Evolutionary conservation across 2,797 vertebrate species (phyloP).

Genomic region (Alosa sapidissima): DNA sequence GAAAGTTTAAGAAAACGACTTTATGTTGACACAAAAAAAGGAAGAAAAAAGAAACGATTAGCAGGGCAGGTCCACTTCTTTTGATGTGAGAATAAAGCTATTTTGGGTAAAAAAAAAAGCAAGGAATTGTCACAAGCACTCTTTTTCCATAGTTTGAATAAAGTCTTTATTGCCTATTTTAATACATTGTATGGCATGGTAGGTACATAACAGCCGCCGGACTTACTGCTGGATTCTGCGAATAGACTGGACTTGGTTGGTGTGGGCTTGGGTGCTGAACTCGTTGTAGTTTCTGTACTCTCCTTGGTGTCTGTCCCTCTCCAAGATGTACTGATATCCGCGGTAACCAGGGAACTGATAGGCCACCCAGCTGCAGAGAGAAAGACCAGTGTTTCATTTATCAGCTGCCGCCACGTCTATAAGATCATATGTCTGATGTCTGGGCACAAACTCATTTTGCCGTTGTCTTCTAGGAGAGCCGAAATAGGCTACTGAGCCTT

Average conservation of each 20-base stretch:
- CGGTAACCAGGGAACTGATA: slow-evolving; percentile 98
- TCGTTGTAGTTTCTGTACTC: slow-evolving; percentile 94
- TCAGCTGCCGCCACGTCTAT: slow-evolving; percentile 12
- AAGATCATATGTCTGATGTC: slow-evolving; percentile 16
- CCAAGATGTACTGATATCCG: slow-evolving; percentile 96
- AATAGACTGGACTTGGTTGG: slow-evolving; percentile 96
- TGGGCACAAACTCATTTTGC: background rate
- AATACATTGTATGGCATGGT: slow-evolving; percentile 66
- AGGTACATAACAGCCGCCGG: slow-evolving; percentile 50
- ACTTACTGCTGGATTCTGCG: slow-evolving; percentile 92
- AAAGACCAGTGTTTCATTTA: slow-evolving; percentile 38
- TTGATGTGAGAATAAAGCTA: slow-evolving; percentile 27
- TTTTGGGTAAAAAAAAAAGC: slow-evolving; percentile 39
- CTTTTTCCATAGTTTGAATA: slow-evolving; percentile 66
- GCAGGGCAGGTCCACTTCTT: slow-evolving; percentile 15
- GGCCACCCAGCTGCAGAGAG: slow-evolving; percentile 85
- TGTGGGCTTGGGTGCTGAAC: slow-evolving; percentile 93
- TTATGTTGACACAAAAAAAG: background rate
- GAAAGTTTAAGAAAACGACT: background rate
- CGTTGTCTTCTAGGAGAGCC: background rate
- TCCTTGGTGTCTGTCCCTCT: slow-evolving; percentile 90
- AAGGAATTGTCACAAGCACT: slow-evolving; percentile 63
- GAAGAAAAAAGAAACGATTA: background rate
- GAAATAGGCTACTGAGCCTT: background rate
- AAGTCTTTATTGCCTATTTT: slow-evolving; percentile 79